Percentiles rank a stretch among this genome's conserved stretches.
Conservation (phyloP, 2,797 vertebrate species). For the Tenualosa thibaudeaui region DNA sequence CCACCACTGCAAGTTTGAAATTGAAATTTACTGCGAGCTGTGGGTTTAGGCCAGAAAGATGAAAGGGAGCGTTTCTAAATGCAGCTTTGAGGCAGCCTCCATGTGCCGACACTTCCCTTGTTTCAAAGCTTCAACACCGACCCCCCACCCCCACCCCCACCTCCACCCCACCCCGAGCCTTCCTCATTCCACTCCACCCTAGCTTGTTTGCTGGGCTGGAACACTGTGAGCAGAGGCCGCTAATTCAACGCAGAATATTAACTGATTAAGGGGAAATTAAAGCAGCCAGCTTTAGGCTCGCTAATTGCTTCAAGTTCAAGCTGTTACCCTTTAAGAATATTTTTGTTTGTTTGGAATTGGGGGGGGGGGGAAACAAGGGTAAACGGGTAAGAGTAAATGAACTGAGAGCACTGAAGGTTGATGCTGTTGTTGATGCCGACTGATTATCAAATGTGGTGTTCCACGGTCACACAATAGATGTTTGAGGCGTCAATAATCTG, state of each 20-base stretch:
- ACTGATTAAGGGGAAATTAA: constrained; percentile 76
- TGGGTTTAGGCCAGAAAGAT: constrained; percentile 45
- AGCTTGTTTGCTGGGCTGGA: constrained; percentile 55
- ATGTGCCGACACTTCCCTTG: constrained; percentile 54
- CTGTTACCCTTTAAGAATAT: constrained; percentile 62
- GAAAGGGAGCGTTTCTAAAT: constrained; percentile 52
- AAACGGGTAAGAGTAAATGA: no score
- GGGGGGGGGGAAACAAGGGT: constrained; percentile 64
- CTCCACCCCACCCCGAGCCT: no score
- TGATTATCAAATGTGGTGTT: constrained; percentile 6
- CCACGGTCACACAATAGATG: not conserved
- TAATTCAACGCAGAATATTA: constrained; percentile 74
- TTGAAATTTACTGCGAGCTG: constrained; percentile 38
- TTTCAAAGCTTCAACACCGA: constrained; percentile 37
- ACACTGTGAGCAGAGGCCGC: constrained; percentile 65
- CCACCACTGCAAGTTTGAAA: constrained; percentile 27
- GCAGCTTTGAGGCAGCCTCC: constrained; percentile 59
- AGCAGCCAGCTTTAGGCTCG: constrained; percentile 66
- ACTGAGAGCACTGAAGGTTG: constrained; percentile 42
- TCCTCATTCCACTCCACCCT: constrained; percentile 53
- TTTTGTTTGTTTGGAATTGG: constrained; percentile 60
- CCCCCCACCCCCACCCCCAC: not conserved
- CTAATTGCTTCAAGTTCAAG: constrained; percentile 77
- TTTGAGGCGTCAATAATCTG: constrained; percentile 10
- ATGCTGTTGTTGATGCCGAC: not conserved